Evolutionary conservation across 2,797 vertebrate species (phyloP).

Genomic region (Chanos chanos): DNA sequence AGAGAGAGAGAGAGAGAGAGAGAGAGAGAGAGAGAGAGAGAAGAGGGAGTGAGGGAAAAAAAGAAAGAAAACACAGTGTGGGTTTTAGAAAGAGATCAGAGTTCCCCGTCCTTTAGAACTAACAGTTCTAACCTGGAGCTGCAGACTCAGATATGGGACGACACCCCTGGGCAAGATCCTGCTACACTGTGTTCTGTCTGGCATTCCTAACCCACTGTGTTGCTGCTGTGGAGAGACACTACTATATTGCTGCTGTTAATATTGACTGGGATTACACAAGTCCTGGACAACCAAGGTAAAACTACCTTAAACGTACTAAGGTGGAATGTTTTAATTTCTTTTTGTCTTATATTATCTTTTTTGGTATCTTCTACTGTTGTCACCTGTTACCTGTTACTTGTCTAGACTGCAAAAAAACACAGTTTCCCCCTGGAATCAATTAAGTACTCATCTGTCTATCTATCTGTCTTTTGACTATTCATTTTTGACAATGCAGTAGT

Average conservation of each 20-base stretch:
- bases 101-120: conserved; percentile 37
- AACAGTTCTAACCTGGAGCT: conserved; percentile 36
- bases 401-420: too few relatives aligned
- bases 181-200: conserved; percentile 47
- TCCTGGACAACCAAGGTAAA: conserved; percentile 57
- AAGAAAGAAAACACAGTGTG: conserved; percentile 60
- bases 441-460: too few relatives aligned
- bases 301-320: background rate
- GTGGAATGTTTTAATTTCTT: background rate
- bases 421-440: too few relatives aligned
- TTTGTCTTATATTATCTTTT: too few relatives aligned
- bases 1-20: background rate
- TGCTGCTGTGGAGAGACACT: conserved; percentile 59
- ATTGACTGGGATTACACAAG: conserved; percentile 70
- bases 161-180: conserved; percentile 34
- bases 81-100: conserved; percentile 45
- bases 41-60: background rate
- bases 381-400: too few relatives aligned
- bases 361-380: too few relatives aligned
- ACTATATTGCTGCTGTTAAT: conserved; percentile 73
- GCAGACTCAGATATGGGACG: conserved; percentile 61
- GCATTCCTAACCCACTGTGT: conserved; percentile 46
- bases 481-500: too few relatives aligned
- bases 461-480: too few relatives aligned
- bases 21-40: conserved; percentile 45